A percentile compares a stretch with the other conserved stretches of the same genome.
These are phyloP conservation scores for Scolopax mira DNA, from an alignment of 2,113 vertebrate species.

Conservation along the genomic window DNA sequence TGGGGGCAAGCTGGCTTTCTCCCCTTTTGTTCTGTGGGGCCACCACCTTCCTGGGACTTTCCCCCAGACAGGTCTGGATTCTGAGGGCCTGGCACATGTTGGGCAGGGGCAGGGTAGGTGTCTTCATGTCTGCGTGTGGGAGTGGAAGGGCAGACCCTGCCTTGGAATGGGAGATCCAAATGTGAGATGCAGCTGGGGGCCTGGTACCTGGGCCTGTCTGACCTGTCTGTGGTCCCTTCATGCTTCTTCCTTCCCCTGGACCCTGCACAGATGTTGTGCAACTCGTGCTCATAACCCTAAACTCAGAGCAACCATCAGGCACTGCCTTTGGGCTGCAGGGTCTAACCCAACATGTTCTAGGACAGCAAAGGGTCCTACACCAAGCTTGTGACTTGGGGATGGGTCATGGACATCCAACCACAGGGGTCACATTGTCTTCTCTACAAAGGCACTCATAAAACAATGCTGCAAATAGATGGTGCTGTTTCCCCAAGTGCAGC, in stretches of 20 bases:
- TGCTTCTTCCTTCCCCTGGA: background rate
- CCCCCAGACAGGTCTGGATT: background rate
- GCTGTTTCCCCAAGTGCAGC: background rate
- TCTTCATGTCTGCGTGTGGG: accelerated
- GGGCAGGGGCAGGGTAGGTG: too few relatives aligned
- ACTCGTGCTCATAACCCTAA: background rate
- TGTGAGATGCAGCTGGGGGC: background rate
- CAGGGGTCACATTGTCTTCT: accelerated
- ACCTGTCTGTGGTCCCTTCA: background rate
- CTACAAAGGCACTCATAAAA: accelerated
- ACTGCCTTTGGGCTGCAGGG: background rate
- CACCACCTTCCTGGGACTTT: background rate
- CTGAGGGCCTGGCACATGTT: too few relatives aligned
- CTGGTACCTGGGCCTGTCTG: background rate
- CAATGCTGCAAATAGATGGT: background rate
- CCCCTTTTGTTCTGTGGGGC: background rate
- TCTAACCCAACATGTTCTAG: background rate
- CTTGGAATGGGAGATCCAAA: background rate
- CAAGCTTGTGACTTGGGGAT: background rate
- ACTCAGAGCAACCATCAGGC: background rate
- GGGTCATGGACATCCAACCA: accelerated
- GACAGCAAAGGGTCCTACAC: background rate
- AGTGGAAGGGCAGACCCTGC: background rate
- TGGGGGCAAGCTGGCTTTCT: background rate
- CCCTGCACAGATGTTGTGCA: accelerated